phyloP scores from a whole-genome alignment of 1,140 invertebrate genomes.

The Phocides pigmalion region DNA sequence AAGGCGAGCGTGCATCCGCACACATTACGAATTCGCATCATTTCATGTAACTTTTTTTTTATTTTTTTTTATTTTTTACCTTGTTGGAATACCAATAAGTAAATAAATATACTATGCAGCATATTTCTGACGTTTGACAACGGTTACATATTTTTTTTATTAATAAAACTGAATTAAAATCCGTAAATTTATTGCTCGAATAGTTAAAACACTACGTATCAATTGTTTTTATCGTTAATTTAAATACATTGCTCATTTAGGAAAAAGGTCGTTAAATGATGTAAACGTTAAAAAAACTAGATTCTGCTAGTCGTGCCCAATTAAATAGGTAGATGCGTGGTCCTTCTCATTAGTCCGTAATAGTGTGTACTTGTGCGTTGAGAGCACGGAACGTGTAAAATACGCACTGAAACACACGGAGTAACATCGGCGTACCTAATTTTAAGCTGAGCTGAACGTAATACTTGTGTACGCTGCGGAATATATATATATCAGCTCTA shows the following conservation, averaged over 20 bases:
- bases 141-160: too few species aligned
- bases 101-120: too few species aligned
- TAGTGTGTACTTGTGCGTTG: slow-evolving; percentile 2
- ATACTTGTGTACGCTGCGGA: not conserved
- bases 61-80: too few species aligned
- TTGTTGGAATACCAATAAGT: too few species aligned
- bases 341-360: slow-evolving; percentile 5
- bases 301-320: not conserved
- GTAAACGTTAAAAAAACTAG: slow-evolving; percentile 1
- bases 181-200: too few species aligned
- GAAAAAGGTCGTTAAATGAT: not conserved
- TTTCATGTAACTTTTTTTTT: too few species aligned
- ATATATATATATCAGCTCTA: too few species aligned
- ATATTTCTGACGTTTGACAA: too few species aligned
- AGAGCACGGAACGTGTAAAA: not conserved
- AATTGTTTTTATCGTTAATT: not conserved
- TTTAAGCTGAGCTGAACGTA: not conserved
- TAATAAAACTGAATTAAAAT: too few species aligned
- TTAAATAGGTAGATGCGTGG: slow-evolving; percentile 2
- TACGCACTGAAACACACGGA: not conserved
- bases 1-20: too few species aligned
- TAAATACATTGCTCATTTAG: slow-evolving; percentile 3
- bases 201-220: too few species aligned
- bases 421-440: not conserved
- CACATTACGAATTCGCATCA: too few species aligned